A percentile compares a stretch with the other conserved stretches of the same genome.
Evolutionary conservation across 2,888 invertebrate species (phyloP).

Genomic region (Hirtodrosophila histrioides): DNA sequence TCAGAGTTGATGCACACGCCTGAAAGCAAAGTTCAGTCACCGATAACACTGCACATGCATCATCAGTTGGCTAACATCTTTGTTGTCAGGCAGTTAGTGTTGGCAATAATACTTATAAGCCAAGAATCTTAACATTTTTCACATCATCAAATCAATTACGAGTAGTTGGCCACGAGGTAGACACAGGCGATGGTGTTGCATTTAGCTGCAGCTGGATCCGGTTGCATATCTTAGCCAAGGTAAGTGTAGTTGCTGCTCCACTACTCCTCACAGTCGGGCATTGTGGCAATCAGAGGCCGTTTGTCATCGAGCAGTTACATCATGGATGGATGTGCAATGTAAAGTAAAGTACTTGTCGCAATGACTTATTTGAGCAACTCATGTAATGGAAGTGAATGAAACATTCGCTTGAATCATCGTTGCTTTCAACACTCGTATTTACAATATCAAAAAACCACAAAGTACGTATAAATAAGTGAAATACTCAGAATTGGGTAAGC

Average conservation of each 20-base stretch:
- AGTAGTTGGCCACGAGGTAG: conserved; percentile 6
- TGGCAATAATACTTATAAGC: conserved; percentile 3
- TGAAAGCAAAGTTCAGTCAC: conserved; percentile 19
- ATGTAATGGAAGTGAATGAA: conserved; percentile 1
- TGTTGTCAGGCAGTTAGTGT: too few species aligned
- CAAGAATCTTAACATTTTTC: conserved; percentile 12
- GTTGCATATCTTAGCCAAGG: conserved; percentile 41
- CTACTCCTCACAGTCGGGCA: not conserved
- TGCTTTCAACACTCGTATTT: not conserved
- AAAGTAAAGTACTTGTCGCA: not conserved
- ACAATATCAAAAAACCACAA: not conserved
- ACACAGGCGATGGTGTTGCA: conserved; percentile 4
- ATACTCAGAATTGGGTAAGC: not conserved
- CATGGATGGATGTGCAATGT: conserved; percentile 3
- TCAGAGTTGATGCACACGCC: conserved; percentile 19
- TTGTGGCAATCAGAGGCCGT: conserved; percentile 4
- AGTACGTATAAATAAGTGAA: not conserved
- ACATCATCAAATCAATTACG: conserved; percentile 29
- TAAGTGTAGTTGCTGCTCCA: conserved; percentile 7
- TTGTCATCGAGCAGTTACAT: conserved; percentile 15
- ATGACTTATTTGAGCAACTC: not conserved
- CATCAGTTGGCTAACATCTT: not conserved
- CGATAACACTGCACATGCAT: conserved; percentile 5
- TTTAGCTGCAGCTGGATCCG: conserved; percentile 47
- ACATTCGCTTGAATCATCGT: conserved; percentile 9